A percentile compares a stretch with the other conserved stretches of the same genome.
Conservation (phyloP, 2,888 invertebrate species). For the Napeogenes sylphis region DNA sequence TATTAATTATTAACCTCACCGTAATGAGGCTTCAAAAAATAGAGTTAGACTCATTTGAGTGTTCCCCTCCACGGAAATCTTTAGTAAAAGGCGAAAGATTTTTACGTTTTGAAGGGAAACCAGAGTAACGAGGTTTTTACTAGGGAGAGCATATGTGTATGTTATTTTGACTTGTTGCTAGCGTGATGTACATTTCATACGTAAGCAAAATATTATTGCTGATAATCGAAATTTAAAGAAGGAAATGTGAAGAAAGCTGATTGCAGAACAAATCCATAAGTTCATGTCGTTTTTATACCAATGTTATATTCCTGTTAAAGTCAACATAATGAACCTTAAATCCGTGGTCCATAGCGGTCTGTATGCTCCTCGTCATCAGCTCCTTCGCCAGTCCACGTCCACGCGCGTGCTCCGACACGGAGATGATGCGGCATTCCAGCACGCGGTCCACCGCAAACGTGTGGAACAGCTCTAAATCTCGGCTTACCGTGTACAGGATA, state of each 20-base stretch:
- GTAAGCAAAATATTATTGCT: too few species aligned
- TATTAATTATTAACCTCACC: slow-evolving; percentile 4
- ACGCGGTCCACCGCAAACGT: slow-evolving; percentile 82
- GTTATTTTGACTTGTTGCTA: too few species aligned
- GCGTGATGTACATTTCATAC: too few species aligned
- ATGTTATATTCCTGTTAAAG: too few species aligned
- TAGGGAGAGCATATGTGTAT: too few species aligned
- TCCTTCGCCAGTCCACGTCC: slow-evolving; percentile 86
- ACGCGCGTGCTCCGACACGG: slow-evolving; percentile 83
- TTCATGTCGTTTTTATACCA: too few species aligned
- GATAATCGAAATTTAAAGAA: too few species aligned
- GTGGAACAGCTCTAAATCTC: slow-evolving; percentile 82
- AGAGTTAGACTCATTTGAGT: slow-evolving; percentile 1
- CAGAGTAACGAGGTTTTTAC: slow-evolving; percentile 17
- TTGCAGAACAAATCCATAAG: too few species aligned
- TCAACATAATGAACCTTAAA: slow-evolving; percentile 78
- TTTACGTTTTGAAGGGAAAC: slow-evolving; percentile 65
- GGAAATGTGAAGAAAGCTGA: too few species aligned
- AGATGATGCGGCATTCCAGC: slow-evolving; percentile 88
- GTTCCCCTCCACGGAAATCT: slow-evolving; percentile 84
- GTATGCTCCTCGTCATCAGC: slow-evolving; percentile 81
- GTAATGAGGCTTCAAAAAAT: slow-evolving; percentile 9
- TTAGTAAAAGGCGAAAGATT: slow-evolving; percentile 89
- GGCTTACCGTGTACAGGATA: slow-evolving; percentile 83
- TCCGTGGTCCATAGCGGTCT: slow-evolving; percentile 80